Percentiles rank a stretch among this genome's conserved stretches.
Evolutionary conservation across 1,140 invertebrate species (phyloP).

Genomic region (Agrypnia vestita): DNA sequence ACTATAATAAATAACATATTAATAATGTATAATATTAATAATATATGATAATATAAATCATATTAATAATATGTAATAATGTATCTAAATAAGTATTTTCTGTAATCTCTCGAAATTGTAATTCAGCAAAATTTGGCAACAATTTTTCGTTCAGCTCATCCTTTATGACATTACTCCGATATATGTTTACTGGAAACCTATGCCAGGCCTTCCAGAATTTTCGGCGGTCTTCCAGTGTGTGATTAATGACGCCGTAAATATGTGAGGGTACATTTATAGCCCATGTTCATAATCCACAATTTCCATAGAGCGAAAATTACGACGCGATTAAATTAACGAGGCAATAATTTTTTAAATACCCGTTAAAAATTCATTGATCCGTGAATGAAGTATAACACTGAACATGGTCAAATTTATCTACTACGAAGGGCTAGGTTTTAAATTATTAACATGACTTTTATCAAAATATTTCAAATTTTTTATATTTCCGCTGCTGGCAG

Average conservation of each 20-base stretch:
- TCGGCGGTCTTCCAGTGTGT: not conserved
- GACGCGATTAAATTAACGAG: not conserved
- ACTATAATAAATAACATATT: too few species aligned
- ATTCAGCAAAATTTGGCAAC: slow-evolving; percentile 14
- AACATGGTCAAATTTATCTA: not conserved
- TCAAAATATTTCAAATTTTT: too few species aligned
- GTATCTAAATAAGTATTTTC: too few species aligned
- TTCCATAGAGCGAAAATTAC: not conserved
- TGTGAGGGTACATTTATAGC: slow-evolving; percentile 54
- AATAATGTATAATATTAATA: too few species aligned
- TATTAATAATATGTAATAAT: too few species aligned
- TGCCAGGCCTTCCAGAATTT: not conserved
- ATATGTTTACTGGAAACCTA: slow-evolving; percentile 3
- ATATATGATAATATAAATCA: too few species aligned
- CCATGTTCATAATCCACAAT: slow-evolving; percentile 44
- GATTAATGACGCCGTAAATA: slow-evolving; percentile 55
- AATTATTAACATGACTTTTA: too few species aligned
- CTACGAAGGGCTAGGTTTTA: too few species aligned
- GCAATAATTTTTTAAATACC: not conserved
- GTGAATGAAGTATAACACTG: not conserved
- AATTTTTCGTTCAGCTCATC: not conserved
- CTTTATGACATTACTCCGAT: not conserved
- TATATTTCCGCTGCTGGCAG: too few species aligned
- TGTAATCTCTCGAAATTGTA: not conserved
- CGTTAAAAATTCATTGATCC: not conserved